A percentile compares a stretch with the other conserved stretches of the same genome.
Conservation (phyloP, 2,113 vertebrate genomes). For the Tricholaema leucomelas region DNA sequence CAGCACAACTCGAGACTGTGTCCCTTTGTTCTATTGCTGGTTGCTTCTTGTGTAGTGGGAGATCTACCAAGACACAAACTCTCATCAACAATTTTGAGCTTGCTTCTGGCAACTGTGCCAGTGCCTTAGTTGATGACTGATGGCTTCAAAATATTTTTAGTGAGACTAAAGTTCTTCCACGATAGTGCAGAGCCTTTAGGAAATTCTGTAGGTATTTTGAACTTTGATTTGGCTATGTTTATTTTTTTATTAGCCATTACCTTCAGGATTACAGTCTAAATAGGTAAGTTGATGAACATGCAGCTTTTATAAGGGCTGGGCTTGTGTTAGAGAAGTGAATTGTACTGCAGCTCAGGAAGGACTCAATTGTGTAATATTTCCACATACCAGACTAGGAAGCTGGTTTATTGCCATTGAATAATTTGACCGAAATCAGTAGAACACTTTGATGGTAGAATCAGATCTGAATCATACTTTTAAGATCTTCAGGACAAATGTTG, state of each 20-base stretch:
- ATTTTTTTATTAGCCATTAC: neutral
- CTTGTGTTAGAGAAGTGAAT: neutral
- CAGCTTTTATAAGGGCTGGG: neutral
- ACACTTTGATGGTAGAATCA: neutral
- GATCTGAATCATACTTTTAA: neutral
- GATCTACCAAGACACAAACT: neutral
- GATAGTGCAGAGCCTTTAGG: neutral
- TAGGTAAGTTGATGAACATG: neutral
- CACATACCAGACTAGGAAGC: neutral
- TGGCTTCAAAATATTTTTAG: neutral
- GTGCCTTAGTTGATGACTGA: neutral
- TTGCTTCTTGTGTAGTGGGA: neutral
- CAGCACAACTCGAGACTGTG: no score
- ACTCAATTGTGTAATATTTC: neutral
- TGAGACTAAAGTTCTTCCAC: neutral
- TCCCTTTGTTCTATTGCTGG: no score
- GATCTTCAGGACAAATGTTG: rapidly evolving
- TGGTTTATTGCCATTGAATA: neutral
- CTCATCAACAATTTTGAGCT: neutral
- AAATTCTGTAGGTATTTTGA: neutral
- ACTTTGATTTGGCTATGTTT: neutral
- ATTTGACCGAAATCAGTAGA: neutral
- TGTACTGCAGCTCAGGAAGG: neutral
- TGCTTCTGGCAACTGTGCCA: neutral
- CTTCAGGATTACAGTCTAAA: neutral